phyloP scores from a whole-genome alignment of 2,113 vertebrate species.

The Neotoma lepida region DNA sequence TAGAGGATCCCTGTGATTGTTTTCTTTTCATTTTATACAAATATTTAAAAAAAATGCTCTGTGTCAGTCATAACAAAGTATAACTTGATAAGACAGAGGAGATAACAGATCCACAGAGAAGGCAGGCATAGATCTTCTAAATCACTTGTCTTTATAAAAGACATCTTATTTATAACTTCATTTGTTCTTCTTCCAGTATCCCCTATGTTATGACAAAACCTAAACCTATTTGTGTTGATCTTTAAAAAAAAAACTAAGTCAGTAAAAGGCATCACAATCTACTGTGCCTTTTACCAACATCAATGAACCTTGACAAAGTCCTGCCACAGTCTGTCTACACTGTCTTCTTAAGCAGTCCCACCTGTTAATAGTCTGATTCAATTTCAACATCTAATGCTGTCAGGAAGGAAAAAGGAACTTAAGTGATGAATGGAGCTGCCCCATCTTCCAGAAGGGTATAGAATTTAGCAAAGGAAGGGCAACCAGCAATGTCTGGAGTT shows the following conservation, averaged over 20 bases:
- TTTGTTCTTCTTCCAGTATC: background rate
- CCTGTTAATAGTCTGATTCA: background rate
- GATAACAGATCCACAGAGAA: background rate
- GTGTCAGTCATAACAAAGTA: background rate
- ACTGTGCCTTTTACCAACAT: background rate
- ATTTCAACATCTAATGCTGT: background rate
- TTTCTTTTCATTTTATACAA: background rate
- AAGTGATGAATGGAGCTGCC: background rate
- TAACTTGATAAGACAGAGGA: background rate
- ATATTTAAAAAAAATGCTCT: background rate
- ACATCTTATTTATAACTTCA: background rate
- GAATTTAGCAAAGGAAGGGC: background rate
- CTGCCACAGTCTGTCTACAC: background rate
- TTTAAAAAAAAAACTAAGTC: background rate
- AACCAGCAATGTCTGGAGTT: background rate
- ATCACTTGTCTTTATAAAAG: background rate
- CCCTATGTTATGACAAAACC: background rate
- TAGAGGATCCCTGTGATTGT: background rate
- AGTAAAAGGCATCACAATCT: background rate
- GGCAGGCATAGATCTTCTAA: background rate
- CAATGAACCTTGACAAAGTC: background rate
- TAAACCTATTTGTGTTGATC: constrained; percentile 27
- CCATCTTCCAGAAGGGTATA: background rate
- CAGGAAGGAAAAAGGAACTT: background rate
- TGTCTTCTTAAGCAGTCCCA: background rate